Evolutionary conservation across 2,797 vertebrate species (phyloP).

Genomic region (Aphelocoma californica): DNA sequence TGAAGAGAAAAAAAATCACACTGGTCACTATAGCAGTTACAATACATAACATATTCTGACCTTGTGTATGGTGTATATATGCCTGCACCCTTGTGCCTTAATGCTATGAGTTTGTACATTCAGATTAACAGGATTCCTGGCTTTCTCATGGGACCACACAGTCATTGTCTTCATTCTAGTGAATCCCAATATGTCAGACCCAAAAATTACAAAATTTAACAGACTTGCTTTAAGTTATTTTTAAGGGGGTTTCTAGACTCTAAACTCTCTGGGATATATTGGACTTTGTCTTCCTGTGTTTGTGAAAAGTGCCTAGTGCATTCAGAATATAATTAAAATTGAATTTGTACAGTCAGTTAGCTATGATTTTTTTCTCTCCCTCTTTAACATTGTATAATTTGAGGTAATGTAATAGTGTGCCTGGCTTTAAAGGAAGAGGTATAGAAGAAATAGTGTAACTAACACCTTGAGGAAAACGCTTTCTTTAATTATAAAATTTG

Average conservation of each 20-base stretch:
- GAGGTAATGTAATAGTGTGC: background rate
- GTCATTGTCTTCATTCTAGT: background rate
- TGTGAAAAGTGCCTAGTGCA: conserved; percentile 33
- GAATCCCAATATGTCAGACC: background rate
- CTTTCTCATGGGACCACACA: background rate
- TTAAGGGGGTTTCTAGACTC: background rate
- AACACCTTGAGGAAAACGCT: background rate
- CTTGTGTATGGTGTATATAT: background rate
- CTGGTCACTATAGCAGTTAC: background rate
- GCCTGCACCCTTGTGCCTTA: conserved; percentile 24
- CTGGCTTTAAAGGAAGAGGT: background rate
- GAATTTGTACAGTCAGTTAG: background rate
- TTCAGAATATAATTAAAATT: conserved; percentile 5
- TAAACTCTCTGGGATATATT: background rate
- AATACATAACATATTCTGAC: background rate
- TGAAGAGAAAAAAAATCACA: background rate
- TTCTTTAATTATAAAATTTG: background rate
- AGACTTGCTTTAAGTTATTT: background rate
- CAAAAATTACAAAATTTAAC: background rate
- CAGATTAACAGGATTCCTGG: background rate
- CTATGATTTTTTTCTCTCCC: background rate
- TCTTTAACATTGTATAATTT: background rate
- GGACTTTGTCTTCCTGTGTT: conserved; percentile 6
- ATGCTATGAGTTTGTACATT: background rate
- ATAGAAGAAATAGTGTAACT: background rate